Conservation (phyloP, 2,113 vertebrate genomes). For the Astur gentilis region DNA sequence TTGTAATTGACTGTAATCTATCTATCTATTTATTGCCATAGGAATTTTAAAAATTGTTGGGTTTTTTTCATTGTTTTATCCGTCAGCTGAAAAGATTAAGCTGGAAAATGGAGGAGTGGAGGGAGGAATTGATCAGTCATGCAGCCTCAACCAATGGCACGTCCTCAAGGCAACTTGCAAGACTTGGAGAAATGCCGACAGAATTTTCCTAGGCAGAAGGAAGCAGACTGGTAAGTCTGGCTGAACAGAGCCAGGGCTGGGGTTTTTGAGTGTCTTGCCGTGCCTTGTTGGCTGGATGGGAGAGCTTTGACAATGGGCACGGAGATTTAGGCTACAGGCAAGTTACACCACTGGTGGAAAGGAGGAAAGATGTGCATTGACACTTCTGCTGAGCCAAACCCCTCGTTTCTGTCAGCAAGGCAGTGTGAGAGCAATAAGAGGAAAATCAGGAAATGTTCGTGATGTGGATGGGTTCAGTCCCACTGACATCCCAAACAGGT, state of each 20-base stretch:
- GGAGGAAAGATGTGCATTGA: neutral
- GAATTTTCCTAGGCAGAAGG: slow-evolving; percentile 28
- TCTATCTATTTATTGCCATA: neutral
- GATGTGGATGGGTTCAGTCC: neutral
- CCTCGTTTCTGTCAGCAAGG: neutral
- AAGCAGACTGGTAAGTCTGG: slow-evolving; percentile 11
- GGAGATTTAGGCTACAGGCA: neutral
- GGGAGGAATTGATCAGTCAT: slow-evolving; percentile 20
- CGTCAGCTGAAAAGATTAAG: neutral
- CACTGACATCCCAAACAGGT: neutral
- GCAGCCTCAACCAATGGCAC: neutral
- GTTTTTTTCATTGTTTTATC: neutral
- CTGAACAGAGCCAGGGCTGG: neutral
- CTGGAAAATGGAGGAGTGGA: neutral
- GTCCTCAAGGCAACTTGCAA: slow-evolving; percentile 10
- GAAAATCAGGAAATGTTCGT: neutral
- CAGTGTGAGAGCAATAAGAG: neutral
- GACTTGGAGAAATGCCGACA: neutral
- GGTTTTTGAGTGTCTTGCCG: neutral
- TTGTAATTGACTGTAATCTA: slow-evolving; percentile 35
- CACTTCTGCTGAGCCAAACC: neutral
- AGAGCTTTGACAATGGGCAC: neutral
- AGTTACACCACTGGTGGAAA: neutral
- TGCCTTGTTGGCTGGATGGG: neutral
- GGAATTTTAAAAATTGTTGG: neutral